Conservation (phyloP, 2,113 vertebrate genomes). For the Malaclemys terrapin region DNA sequence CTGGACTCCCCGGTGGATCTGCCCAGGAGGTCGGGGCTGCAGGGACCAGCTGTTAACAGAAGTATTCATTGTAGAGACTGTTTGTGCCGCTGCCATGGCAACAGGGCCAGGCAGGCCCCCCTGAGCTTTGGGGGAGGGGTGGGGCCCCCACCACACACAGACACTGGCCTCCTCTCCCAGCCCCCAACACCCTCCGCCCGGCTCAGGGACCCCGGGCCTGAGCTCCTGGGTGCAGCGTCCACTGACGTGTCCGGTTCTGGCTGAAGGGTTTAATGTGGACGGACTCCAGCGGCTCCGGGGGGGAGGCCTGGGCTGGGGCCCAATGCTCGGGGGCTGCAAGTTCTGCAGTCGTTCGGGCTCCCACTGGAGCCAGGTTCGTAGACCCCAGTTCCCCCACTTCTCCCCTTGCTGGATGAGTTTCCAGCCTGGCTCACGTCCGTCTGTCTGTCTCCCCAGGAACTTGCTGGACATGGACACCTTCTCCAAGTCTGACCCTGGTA, state of each 20-base stretch:
- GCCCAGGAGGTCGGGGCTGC: no score
- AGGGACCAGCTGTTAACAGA: no score
- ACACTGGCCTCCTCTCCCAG: neutral
- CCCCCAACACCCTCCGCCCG: no score
- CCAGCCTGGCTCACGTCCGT: neutral
- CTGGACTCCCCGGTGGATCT: no score
- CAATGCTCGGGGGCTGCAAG: neutral
- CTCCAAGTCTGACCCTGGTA: slow-evolving; percentile 96
- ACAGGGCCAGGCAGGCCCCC: neutral
- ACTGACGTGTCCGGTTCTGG: no score
- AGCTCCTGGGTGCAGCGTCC: no score
- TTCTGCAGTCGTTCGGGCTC: neutral
- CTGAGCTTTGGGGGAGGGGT: neutral
- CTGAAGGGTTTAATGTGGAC: no score
- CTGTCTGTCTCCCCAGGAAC: slow-evolving; percentile 81
- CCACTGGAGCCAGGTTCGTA: neutral
- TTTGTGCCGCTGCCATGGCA: neutral
- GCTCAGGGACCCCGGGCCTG: no score
- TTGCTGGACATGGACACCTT: slow-evolving; percentile 96
- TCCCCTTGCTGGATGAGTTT: neutral
- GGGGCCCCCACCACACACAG: no score
- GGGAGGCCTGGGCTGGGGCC: neutral
- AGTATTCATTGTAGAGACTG: neutral
- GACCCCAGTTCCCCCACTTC: neutral
- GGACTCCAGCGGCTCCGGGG: no score